Conservation (phyloP, 1,140 invertebrate genomes). For the Lanistes nyassanus region DNA sequence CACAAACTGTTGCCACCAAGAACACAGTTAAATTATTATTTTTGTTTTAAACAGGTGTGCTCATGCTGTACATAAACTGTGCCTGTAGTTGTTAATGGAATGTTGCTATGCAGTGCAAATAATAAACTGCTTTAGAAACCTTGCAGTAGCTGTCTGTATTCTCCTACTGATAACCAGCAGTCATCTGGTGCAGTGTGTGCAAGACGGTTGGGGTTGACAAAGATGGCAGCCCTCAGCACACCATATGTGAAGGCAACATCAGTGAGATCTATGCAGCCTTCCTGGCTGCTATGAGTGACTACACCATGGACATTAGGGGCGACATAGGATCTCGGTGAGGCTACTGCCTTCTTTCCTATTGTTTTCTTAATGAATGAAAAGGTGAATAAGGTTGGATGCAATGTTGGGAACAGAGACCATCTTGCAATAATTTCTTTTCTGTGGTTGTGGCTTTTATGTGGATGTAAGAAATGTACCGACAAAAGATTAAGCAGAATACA, state of each 20-base stretch:
- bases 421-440: too few species aligned
- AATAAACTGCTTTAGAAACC: not conserved
- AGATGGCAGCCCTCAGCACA: slow-evolving; percentile 35
- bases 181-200: slow-evolving; percentile 69
- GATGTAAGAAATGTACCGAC: too few species aligned
- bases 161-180: not conserved
- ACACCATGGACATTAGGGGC: slow-evolving; percentile 90
- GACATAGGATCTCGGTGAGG: slow-evolving; percentile 89
- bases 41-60: too few species aligned
- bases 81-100: not conserved
- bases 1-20: too few species aligned
- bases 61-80: too few species aligned
- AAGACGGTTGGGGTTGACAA: slow-evolving; percentile 72
- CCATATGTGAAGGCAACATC: slow-evolving; percentile 64
- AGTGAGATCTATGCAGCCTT: slow-evolving; percentile 76
- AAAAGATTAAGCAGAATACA: too few species aligned
- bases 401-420: too few species aligned
- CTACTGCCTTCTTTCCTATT: too few species aligned
- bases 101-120: not conserved
- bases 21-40: too few species aligned
- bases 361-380: too few species aligned
- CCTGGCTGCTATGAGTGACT: slow-evolving; percentile 82
- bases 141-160: not conserved
- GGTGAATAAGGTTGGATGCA: too few species aligned
- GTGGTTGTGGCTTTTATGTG: too few species aligned